Base-by-base conservation (phyloP, 2,797 vertebrate species). In the Leptatherina wallacei region DNA sequence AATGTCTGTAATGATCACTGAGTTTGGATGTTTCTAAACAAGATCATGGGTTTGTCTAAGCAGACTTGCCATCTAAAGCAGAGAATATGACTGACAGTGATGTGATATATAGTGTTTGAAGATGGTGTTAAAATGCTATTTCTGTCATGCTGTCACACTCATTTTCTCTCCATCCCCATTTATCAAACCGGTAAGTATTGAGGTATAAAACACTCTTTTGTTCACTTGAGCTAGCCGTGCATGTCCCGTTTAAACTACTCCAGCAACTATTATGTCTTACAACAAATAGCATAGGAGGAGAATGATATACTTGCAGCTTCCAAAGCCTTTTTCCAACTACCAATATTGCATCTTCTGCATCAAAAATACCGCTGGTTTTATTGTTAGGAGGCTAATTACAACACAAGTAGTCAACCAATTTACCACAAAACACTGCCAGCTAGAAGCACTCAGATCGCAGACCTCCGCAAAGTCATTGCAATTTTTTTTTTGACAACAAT, bases 161-260 rank as follows among this genome's bases (percentile, higher is more conserved):
- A 65, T 77, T 65, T 55, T 13, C 20, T 62, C 58, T 69, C 62
- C 29, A 36, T 27, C 1, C 42, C 55, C 61, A 42, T n/a, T 33
- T 32, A 54, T 38, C 61, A 60, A 51, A 67, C 24, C 5, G 40
- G 30, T 36, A 16, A 40, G 30, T 1, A 0, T 27, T 12, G 47
- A 73, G 56, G 71, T 40, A 56, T 27, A 40, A 33, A 8, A 69
- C 35, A 27, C 20, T 63, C 11, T 72, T 62, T 73, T 58, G 18
- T 36, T 72, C n/a, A 65, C 33, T 55, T 18, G 42, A 60, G 0
- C 49, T 56, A 61, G 70, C n/a, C 5, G 30, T 32, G 64, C 38
- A 57, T 44, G 62, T 30, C 38, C 51, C 1, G 10, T 10, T 66
- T 55, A 38, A 52, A 52, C 8, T 12, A 32, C 13, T 16, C 29